Conservation (phyloP, 2,888 invertebrate genomes). For the Lissocephala sabroskyi region DNA sequence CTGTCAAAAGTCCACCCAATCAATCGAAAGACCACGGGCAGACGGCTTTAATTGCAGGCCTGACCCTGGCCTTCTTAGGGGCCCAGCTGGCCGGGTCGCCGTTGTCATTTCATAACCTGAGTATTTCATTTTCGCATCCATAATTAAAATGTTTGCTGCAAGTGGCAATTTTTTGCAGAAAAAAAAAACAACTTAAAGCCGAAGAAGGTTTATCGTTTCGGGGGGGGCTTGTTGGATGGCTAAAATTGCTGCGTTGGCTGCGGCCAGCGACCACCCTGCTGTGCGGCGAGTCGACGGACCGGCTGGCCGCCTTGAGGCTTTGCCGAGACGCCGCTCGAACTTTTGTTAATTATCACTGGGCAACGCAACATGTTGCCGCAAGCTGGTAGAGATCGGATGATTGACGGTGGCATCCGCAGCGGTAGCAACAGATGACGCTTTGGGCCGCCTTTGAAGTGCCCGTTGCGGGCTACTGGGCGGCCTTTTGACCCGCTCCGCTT, state of each 20-base stretch:
- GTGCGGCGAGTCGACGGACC: constrained; percentile 6
- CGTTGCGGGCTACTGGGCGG: too few species aligned
- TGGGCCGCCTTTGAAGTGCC: constrained; percentile 11
- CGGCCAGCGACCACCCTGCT: constrained; percentile 28
- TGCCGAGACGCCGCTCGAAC: constrained; percentile 17
- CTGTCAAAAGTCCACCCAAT: constrained; percentile 33
- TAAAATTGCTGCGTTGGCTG: too few species aligned
- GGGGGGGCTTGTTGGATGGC: too few species aligned
- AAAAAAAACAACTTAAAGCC: neutral
- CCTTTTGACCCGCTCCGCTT: constrained; percentile 2
- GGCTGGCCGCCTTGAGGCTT: too few species aligned
- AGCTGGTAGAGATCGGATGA: constrained; percentile 13
- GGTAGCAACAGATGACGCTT: neutral
- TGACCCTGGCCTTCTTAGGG: constrained; percentile 36
- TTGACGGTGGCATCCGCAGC: neutral
- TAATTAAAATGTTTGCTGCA: constrained; percentile 58
- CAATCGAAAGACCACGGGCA: neutral
- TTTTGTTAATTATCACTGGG: constrained; percentile 64
- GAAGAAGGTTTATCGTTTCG: too few species aligned
- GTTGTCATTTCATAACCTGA: constrained; percentile 18
- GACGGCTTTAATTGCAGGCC: constrained; percentile 16
- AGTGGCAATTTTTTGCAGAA: constrained; percentile 39
- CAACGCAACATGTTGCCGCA: constrained; percentile 58
- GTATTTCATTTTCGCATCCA: constrained; percentile 36
- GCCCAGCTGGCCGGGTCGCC: neutral